Base-by-base conservation (phyloP, 2,888 invertebrate species). In the Stenolophus ochropezus region DNA sequence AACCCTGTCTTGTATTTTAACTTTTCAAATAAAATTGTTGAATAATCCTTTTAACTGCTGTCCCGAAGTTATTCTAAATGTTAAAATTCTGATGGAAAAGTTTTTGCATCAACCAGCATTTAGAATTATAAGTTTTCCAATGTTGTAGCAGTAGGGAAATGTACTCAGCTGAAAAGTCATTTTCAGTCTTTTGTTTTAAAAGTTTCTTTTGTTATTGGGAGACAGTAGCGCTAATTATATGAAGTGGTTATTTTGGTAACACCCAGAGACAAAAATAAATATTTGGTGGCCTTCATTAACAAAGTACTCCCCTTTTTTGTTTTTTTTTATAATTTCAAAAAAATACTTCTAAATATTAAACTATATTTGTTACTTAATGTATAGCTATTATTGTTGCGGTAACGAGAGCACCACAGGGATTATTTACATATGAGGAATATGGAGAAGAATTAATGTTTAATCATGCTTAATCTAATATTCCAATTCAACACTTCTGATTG, bases 31-130 rank as follows among this genome's bases (percentile, higher is more conserved):
- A 61, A 61, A 61, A 61, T 56, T 61, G 61, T 69, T 69, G 65
- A 69, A 33, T 69, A 69, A 69, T 33, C 33, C 65, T 69, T 69
- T 69, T 33, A 69, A 69, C 27, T 69, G 65, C 33, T 69, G 65
- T 33, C 65, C 8, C 16, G 53, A 74, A 74, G 51, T 74, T 74
- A 53, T 74, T 74, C 16, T 27, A 74, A 25, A 74, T 74, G 73
- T 73, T 73, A 51, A 53, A 74, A 74, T 53, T 53, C 53, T 74
- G 74, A 74, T 74, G 74, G 53, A 74, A 74, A 74, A 74, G 74
- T 74, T 74, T 74, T 74, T 23, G 49, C 73, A 47, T 47, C 73
- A 49, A 61, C 61, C 61, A 61, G 33, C 65, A 69, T 69, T 69
- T 69, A 42, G 65, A 69, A 69, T 33, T 69, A 69, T 69, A 49